phyloP scores from a whole-genome alignment of 2,888 invertebrate species.

The Bedellia somnulentella region DNA sequence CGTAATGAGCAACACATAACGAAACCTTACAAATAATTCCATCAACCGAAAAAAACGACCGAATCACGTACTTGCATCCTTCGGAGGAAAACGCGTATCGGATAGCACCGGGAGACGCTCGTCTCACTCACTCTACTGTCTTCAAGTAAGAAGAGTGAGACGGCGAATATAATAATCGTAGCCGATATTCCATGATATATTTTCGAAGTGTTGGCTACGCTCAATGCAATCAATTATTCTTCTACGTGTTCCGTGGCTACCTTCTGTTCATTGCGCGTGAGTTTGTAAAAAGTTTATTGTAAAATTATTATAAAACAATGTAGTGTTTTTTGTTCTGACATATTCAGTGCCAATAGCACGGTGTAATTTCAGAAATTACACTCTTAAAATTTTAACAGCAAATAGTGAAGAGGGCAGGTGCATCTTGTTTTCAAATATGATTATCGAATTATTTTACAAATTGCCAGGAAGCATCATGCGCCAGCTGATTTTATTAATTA shows the following conservation, averaged over 20 bases:
- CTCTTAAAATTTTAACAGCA: too few species aligned
- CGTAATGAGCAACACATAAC: slow-evolving; percentile 58
- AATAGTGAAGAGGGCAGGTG: too few species aligned
- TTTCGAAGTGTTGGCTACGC: slow-evolving; percentile 44
- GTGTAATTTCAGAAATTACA: slow-evolving; percentile 16
- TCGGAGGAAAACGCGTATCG: slow-evolving; percentile 57
- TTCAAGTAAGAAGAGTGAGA: slow-evolving; percentile 21
- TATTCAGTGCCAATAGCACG: slow-evolving; percentile 8
- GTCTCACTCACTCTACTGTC: slow-evolving; percentile 30
- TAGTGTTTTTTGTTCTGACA: slow-evolving; percentile 1
- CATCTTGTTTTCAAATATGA: too few species aligned
- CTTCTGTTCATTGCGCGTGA: slow-evolving; percentile 42
- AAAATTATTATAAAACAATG: slow-evolving; percentile 15
- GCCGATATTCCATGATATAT: slow-evolving; percentile 27
- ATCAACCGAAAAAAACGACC: slow-evolving; percentile 36
- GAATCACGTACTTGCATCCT: slow-evolving; percentile 57
- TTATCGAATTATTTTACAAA: too few species aligned
- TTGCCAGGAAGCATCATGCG: too few species aligned
- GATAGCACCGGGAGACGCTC: slow-evolving; percentile 32
- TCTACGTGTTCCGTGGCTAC: slow-evolving; percentile 45
- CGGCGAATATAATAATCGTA: slow-evolving; percentile 28
- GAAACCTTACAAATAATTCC: slow-evolving; percentile 60
- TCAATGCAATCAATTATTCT: slow-evolving; percentile 57
- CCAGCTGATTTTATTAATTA: too few species aligned
- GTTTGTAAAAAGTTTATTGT: slow-evolving; percentile 28